phyloP scores from a whole-genome alignment of 2,888 invertebrate species.

The Melipona beecheii region DNA sequence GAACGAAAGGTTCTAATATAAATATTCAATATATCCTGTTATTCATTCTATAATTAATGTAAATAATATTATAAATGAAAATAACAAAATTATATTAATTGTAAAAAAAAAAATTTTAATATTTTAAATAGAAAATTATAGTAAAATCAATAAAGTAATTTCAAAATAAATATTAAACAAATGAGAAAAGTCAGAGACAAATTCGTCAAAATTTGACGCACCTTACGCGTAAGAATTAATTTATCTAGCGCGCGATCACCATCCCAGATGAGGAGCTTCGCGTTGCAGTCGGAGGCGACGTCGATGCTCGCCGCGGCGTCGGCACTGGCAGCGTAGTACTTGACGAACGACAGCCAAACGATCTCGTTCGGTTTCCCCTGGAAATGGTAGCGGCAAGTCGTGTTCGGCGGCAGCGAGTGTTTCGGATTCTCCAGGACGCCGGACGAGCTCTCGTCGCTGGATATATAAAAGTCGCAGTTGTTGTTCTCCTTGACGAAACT shows the following conservation, averaged over 20 bases:
- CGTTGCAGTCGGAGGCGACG: conserved; percentile 89
- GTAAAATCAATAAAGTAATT: too few species aligned
- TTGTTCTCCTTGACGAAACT: conserved; percentile 90
- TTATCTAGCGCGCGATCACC: conserved; percentile 84
- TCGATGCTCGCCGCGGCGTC: conserved; percentile 88
- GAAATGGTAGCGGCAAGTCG: conserved; percentile 92
- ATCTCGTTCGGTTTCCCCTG: conserved; percentile 90
- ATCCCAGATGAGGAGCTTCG: conserved; percentile 91
- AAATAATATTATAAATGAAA: too few species aligned
- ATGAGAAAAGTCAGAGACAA: neutral
- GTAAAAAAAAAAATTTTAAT: too few species aligned
- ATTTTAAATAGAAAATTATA: too few species aligned
- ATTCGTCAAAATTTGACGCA: conserved; percentile 20
- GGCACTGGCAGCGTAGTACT: conserved; percentile 90
- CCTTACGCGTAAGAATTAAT: conserved; percentile 65
- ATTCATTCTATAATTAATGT: too few species aligned
- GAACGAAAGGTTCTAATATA: too few species aligned
- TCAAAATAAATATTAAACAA: neutral
- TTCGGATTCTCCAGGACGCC: conserved; percentile 91
- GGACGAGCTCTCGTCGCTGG: conserved; percentile 90
- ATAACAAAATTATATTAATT: too few species aligned
- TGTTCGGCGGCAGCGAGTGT: conserved; percentile 92
- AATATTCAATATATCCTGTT: too few species aligned
- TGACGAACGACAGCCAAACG: conserved; percentile 93
- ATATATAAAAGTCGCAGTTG: conserved; percentile 91